These are phyloP conservation scores for Cecidostiba fungosa DNA, from an alignment of 2,888 invertebrate genomes.

Conservation along the genomic window DNA sequence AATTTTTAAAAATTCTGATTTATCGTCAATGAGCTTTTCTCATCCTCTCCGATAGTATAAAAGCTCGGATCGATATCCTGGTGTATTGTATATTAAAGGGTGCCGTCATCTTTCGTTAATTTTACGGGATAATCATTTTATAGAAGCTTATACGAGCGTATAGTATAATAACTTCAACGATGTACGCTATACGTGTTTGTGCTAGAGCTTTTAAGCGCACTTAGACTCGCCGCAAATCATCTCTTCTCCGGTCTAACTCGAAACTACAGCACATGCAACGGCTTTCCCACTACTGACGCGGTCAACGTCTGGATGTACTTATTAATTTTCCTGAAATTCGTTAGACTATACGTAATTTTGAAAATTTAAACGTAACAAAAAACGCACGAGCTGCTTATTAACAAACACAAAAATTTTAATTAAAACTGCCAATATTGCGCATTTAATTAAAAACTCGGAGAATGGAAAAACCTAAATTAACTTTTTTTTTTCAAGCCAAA, in stretches of 20 bases:
- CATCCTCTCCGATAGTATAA: too few relatives aligned
- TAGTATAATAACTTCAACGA: not conserved
- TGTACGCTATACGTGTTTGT: too few relatives aligned
- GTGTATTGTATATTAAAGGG: too few relatives aligned
- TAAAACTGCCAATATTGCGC: not conserved
- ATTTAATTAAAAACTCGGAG: not conserved
- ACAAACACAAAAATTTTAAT: not conserved
- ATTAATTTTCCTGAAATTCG: not conserved
- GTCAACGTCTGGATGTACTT: not conserved
- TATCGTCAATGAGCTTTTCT: too few relatives aligned
- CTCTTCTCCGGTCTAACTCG: not conserved
- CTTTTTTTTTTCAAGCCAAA: not conserved
- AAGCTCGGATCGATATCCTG: too few relatives aligned
- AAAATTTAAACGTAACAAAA: too few relatives aligned
- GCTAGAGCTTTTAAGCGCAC: constrained; percentile 29
- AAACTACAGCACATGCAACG: not conserved
- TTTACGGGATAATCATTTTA: not conserved
- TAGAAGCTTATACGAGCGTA: not conserved
- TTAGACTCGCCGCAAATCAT: constrained; percentile 8
- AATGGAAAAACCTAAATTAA: not conserved
- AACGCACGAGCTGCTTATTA: not conserved
- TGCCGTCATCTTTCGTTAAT: not conserved
- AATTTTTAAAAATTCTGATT: too few relatives aligned
- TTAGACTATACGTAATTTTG: not conserved
- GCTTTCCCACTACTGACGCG: not conserved